Evolutionary conservation across 2,888 invertebrate species (phyloP).

Genomic region (Himalopsyche kuldschensis): DNA sequence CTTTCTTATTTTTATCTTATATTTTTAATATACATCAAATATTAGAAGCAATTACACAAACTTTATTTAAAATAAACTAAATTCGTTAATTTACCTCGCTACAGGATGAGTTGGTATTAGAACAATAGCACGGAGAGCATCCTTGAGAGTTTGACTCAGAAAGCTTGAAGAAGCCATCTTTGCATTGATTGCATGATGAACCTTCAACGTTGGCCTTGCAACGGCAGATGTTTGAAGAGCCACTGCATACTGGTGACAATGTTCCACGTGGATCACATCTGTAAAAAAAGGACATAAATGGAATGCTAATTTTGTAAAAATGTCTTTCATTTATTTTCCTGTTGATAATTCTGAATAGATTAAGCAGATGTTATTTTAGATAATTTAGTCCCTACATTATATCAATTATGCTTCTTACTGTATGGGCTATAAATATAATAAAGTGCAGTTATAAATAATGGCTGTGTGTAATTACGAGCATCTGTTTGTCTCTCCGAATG

Average conservation of each 20-base stretch:
- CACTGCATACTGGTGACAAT: slow-evolving; percentile 46
- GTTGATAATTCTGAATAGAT: background rate
- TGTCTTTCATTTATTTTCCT: background rate
- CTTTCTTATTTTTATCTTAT: background rate
- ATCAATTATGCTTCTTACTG: too few relatives aligned
- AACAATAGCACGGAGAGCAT: slow-evolving; percentile 87
- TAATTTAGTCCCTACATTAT: too few relatives aligned
- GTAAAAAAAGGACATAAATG: too few relatives aligned
- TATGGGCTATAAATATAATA: too few relatives aligned
- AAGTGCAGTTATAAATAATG: background rate
- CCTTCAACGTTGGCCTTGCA: slow-evolving; percentile 82
- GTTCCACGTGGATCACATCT: slow-evolving; percentile 52
- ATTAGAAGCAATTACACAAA: background rate
- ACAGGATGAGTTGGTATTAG: slow-evolving; percentile 76
- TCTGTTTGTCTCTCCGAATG: background rate
- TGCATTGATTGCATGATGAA: slow-evolving; percentile 74
- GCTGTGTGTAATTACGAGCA: background rate
- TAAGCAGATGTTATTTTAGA: background rate
- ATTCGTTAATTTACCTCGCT: slow-evolving; percentile 54
- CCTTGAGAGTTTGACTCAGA: slow-evolving; percentile 71
- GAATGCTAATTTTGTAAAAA: too few relatives aligned
- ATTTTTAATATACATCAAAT: background rate
- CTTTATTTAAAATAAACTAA: slow-evolving; percentile 24
- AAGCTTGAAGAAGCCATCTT: slow-evolving; percentile 78
- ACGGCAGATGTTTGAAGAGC: slow-evolving; percentile 54